phyloP scores from a whole-genome alignment of 2,113 vertebrate species.

The Petrocephalus zakoni region DNA sequence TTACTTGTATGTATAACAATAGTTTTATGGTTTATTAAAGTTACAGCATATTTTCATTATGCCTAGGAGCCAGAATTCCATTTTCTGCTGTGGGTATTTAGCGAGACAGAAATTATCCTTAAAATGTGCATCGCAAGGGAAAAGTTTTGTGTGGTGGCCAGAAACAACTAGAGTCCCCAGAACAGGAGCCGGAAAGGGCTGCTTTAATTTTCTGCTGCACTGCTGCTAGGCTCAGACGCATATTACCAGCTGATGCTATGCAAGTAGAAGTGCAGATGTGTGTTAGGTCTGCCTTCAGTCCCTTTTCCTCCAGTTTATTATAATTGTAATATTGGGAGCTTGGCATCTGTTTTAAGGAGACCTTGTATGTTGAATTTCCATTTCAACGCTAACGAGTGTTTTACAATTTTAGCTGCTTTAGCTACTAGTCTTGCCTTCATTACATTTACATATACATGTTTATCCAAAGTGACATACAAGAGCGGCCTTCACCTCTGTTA shows the following conservation, averaged over 20 bases:
- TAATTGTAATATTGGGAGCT: conserved; percentile 16
- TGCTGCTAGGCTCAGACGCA: conserved; percentile 42
- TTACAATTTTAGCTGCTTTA: background rate
- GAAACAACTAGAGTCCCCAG: conserved; percentile 48
- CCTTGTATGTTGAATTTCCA: background rate
- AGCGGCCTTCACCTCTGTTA: background rate
- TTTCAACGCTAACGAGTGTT: background rate
- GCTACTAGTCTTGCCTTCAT: background rate
- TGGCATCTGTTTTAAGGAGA: background rate
- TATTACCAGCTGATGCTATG: conserved; percentile 30
- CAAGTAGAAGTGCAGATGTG: background rate
- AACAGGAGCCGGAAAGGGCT: conserved; percentile 35
- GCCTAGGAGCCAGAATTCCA: background rate
- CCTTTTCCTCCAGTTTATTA: background rate
- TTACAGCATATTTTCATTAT: background rate
- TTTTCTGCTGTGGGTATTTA: conserved; percentile 23
- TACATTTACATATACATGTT: background rate
- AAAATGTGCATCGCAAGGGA: conserved; percentile 43
- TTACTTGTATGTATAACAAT: background rate
- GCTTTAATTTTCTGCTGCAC: conserved; percentile 38
- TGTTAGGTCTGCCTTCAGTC: background rate
- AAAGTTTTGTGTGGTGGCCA: conserved; percentile 52
- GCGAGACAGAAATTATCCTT: conserved; percentile 36
- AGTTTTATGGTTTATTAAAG: background rate
- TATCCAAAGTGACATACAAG: background rate